Conservation (phyloP, 2,797 vertebrate species). For the Syndactyla subalaris region DNA sequence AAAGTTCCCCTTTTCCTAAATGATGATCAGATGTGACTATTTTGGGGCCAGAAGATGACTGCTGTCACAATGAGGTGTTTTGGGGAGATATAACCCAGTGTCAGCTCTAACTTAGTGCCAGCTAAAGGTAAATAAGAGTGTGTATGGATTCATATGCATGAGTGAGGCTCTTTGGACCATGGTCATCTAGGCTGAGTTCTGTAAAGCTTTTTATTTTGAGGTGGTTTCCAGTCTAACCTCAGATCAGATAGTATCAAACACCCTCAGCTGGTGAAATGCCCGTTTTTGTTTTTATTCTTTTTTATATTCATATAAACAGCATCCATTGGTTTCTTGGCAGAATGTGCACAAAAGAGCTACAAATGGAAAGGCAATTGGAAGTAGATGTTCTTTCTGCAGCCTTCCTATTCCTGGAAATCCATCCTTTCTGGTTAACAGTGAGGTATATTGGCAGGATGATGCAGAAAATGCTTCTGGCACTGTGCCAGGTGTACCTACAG, state of each 20-base stretch:
- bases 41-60: not conserved
- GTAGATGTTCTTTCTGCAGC: not conserved
- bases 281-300: not conserved
- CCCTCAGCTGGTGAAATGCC: not conserved
- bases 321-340: not conserved
- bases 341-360: not conserved
- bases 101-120: not conserved
- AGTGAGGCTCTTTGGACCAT: not conserved
- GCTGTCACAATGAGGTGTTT: not conserved
- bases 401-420: not conserved
- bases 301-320: not conserved
- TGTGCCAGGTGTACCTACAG: rapidly evolving
- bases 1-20: not conserved
- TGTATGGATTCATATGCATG: not conserved
- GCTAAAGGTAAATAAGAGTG: not conserved
- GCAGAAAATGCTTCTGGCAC: not conserved
- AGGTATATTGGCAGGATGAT: not conserved
- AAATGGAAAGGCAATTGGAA: not conserved
- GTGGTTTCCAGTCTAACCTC: not conserved
- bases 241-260: not conserved
- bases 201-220: not conserved
- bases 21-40: not conserved
- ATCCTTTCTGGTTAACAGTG: not conserved
- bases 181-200: not conserved
- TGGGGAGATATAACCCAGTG: not conserved